A percentile compares a stretch with the other conserved stretches of the same genome.
Evolutionary conservation across 1,140 invertebrate genomes (phyloP).

Genomic region (Parasteatoda tepidariorum): DNA sequence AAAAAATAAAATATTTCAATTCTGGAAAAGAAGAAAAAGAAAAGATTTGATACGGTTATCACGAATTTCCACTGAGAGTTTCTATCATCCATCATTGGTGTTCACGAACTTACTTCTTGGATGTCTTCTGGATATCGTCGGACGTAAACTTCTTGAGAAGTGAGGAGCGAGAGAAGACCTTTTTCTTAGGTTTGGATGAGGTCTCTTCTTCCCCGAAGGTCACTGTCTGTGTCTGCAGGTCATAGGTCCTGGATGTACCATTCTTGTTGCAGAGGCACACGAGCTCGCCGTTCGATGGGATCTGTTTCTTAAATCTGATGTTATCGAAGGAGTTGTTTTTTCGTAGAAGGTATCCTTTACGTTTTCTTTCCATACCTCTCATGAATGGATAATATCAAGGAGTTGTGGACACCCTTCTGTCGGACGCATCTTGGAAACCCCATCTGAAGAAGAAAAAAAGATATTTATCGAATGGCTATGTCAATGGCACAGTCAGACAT

Average conservation of each 20-base stretch:
- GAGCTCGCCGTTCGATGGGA: not conserved
- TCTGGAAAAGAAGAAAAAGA: not conserved
- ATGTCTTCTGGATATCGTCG: not conserved
- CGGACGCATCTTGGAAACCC: not conserved
- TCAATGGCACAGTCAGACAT: too few relatives aligned
- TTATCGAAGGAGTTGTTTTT: constrained; percentile 14
- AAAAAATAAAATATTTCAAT: too few relatives aligned
- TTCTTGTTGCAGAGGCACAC: constrained; percentile 1
- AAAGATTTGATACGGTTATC: not conserved
- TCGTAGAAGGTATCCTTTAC: constrained; percentile 38
- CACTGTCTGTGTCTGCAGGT: constrained; percentile 43
- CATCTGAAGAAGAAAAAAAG: not conserved
- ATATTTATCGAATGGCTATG: too few relatives aligned
- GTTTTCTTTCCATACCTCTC: constrained; percentile 35
- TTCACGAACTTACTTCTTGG: not conserved
- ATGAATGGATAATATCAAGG: not conserved
- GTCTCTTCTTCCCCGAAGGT: constrained; percentile 19
- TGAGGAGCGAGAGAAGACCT: not conserved
- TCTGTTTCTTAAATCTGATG: not conserved
- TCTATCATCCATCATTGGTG: not conserved
- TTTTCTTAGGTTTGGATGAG: not conserved
- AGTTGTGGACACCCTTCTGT: not conserved
- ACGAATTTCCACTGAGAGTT: not conserved
- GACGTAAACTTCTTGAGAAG: not conserved
- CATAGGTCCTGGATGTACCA: not conserved